Evolutionary conservation across 1,140 invertebrate genomes (phyloP).

Genomic region (Brachionus sp.): DNA sequence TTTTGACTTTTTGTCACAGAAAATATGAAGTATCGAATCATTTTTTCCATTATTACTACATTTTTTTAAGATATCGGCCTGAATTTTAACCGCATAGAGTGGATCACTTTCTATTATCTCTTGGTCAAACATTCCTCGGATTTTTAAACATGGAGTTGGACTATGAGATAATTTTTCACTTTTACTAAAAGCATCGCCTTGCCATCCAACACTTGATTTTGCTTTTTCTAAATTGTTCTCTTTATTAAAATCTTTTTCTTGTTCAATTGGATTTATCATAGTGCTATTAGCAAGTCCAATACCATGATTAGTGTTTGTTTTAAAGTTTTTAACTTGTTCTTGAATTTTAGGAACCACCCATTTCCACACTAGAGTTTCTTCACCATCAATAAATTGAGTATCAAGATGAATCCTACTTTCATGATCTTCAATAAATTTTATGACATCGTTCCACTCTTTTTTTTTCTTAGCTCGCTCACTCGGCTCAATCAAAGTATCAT

Average conservation of each 20-base stretch:
- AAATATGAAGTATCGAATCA: conserved; percentile 40
- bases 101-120: neutral
- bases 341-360: conserved; percentile 30
- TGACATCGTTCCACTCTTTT: conserved; percentile 34
- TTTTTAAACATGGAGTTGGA: conserved; percentile 34
- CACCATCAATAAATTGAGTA: conserved; percentile 39
- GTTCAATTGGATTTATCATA: neutral
- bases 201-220: neutral
- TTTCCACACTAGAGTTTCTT: conserved; percentile 38
- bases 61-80: conserved; percentile 28
- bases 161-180: conserved; percentile 18
- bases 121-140: conserved; percentile 29
- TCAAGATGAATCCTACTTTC: conserved; percentile 41
- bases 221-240: neutral
- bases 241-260: neutral
- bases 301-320: neutral
- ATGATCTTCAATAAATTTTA: conserved; percentile 39
- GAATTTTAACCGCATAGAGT: neutral
- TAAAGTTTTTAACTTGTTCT: conserved; percentile 6
- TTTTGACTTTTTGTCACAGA: conserved; percentile 32
- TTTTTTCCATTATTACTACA: neutral
- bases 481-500: conserved; percentile 29
- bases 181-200: conserved; percentile 34
- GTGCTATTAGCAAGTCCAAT: conserved; percentile 43
- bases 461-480: neutral